Base-by-base conservation (phyloP, 2,113 vertebrate species). In the Salvelinus namaycush region DNA sequence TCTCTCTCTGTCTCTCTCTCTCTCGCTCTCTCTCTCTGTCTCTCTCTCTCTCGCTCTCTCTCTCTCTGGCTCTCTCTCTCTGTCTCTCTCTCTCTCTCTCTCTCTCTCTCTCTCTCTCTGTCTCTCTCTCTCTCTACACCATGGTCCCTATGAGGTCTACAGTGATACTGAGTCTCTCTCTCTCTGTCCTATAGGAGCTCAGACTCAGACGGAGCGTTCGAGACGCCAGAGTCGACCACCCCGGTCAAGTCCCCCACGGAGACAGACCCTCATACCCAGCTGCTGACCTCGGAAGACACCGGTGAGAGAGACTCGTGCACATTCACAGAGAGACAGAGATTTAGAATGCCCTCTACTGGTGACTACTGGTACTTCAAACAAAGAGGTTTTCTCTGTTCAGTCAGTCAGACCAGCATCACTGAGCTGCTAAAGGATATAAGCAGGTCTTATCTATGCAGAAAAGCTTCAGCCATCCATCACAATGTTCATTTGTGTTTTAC, bases 121-220 rank as follows among this genome's bases (percentile, higher is more conserved):
- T 79, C 24, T 11, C 75, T 89, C 83, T 86, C 48, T 7, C 31
- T 34, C 34, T 7, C 1, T 3, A 29, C 27, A 29, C 27, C 27
- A 29, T 29, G 27, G 27, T 29, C 27, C 27, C 3, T 29, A 29
- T 29, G 27, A 29, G 27, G 27, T 29, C 27, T 29, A 29, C 27
- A 29, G 27, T 29, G 27, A 29, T 29, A 4, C 3, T 29, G 27
- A 29, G 27, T 34, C 34, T 34, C 34, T 57, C 31, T 70, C 68
- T 68, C 81, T 80, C 74, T 39, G 70, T 73, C 31, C 72, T 49
- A 13, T 79, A 99, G 98, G 98, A 99, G 98, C 91, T 99, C 97
- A 62, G 98, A 99, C 89, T 99, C 98, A 72, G 98, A 99, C 90
- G 98, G 97, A 92, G 97, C 97, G 0, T 99, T 99, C 83, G 98